Conservation (phyloP, 2,888 invertebrate species). For the Alloscopus bannaensis region DNA sequence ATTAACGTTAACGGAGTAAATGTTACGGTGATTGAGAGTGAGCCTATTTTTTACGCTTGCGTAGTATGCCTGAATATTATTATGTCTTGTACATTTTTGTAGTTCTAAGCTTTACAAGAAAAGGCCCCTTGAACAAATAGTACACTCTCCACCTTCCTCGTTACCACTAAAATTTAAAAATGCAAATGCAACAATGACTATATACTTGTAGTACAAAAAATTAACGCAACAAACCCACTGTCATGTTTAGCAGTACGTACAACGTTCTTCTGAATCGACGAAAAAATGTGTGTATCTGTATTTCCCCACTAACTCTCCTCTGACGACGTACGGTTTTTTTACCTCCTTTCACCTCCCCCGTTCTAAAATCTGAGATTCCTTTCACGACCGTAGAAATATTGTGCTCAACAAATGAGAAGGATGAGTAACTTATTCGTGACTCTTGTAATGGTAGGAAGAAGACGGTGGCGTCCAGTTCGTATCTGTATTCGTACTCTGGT, state of each 20-base stretch:
- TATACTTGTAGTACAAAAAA: background rate
- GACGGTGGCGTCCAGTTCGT: constrained; percentile 31
- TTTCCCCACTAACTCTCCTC: no score
- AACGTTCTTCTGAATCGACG: constrained; percentile 1
- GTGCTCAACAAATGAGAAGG: no score
- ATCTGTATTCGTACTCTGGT: constrained; percentile 56
- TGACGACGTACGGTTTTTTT: background rate
- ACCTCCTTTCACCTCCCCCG: background rate
- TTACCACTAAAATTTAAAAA: background rate
- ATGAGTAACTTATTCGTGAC: constrained; percentile 35
- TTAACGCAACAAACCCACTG: constrained; percentile 9
- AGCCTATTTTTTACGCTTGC: background rate
- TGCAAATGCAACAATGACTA: constrained; percentile 26
- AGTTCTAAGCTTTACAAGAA: background rate
- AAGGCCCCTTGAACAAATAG: constrained; percentile 23
- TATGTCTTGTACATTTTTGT: constrained; percentile 1
- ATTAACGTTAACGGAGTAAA: background rate
- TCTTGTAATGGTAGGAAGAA: constrained; percentile 52
- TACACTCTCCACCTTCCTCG: background rate
- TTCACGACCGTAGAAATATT: background rate
- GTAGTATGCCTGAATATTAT: background rate
- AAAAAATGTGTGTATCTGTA: constrained; percentile 1
- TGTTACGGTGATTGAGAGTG: background rate
- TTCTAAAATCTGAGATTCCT: constrained; percentile 5
- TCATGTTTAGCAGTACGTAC: constrained; percentile 9